Evolutionary conservation across 1,140 invertebrate genomes (phyloP).

Genomic region (Diabrotica undecimpunctata): DNA sequence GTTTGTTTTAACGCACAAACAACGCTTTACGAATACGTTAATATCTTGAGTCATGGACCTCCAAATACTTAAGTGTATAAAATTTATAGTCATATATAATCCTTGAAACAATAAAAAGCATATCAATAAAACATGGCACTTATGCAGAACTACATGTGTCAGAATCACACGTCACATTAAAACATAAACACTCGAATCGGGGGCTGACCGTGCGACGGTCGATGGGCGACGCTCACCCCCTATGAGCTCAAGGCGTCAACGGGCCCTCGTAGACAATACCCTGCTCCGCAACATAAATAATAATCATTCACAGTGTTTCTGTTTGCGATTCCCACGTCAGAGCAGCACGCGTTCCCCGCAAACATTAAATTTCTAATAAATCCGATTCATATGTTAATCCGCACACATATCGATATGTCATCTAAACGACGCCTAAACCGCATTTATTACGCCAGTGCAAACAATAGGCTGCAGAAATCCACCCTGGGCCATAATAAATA

Average conservation of each 20-base stretch:
- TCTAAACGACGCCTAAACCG: slow-evolving; percentile 9
- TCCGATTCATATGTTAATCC: slow-evolving; percentile 48
- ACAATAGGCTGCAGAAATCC: slow-evolving; percentile 9
- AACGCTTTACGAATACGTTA: no score
- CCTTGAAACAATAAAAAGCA: no score
- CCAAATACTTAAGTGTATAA: no score
- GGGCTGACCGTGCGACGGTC: neutral
- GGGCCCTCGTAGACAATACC: slow-evolving; percentile 31
- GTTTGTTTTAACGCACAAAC: no score
- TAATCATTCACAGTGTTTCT: slow-evolving; percentile 40
- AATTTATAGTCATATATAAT: no score
- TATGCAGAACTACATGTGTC: slow-evolving; percentile 36
- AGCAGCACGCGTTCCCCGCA: slow-evolving; percentile 38
- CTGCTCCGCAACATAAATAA: slow-evolving; percentile 42
- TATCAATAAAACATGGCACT: neutral
- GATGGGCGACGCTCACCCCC: slow-evolving; percentile 20
- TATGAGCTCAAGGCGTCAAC: slow-evolving; percentile 15
- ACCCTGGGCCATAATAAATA: slow-evolving; percentile 4
- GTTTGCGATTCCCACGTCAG: slow-evolving; percentile 47
- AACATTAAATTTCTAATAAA: slow-evolving; percentile 47
- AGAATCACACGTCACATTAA: slow-evolving; percentile 43
- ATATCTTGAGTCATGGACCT: no score
- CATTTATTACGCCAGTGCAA: slow-evolving; percentile 15
- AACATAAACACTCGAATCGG: slow-evolving; percentile 39
- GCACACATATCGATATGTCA: slow-evolving; percentile 15